Base-by-base conservation (phyloP, 1,140 invertebrate species). In the Drosophila orosa region DNA sequence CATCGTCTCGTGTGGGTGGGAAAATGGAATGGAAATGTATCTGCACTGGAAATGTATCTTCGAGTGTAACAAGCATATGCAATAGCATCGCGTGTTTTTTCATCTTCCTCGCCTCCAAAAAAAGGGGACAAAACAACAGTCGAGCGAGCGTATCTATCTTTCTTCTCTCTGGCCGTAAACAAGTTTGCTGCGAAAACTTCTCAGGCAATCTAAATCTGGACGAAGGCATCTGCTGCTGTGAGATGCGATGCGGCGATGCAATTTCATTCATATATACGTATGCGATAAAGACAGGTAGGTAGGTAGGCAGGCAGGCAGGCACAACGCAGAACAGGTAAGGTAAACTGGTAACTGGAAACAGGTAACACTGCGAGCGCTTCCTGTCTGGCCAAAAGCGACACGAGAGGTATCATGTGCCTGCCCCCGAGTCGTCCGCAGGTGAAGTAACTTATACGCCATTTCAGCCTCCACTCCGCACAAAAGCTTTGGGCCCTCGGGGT, bases 251-350 rank as follows among this genome's bases (percentile, higher is more conserved):
- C 55, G 55, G 47, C 62, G 73, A 59, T 59, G 74, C 74, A 78
- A 71, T 85, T 76, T 86, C 83, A 85, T 86, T 86, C 78, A 85
- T 84, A 80, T 76, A 85, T 86, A 81, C 78, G 86, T 84, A 73
- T 84, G 80, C 66, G 72, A 66, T 57, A 58, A 80, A 50, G 73
- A 56, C 44, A 44, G 63, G 29, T 17, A 15, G 9, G 19, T 12
- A 8, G n/a, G 45, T 17, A 33, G 37, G 17, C 1, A 15, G 33
- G 31, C 10, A 1, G 42, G 13, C 3, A 42, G 22, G 69, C 35
- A 25, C 12, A 15, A 22, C 29, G 24, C 48, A 35, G 50, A 54
- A 59, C 44, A 44, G 63, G 29, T 17, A 15, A 45, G 40, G 24
- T 9, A 24, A 33, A 10, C 27, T 6, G 45, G n/a, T 17, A 54